These are phyloP conservation scores for Amaurobius ferox DNA, from an alignment of 2,888 invertebrate genomes.

Conservation along the genomic window DNA sequence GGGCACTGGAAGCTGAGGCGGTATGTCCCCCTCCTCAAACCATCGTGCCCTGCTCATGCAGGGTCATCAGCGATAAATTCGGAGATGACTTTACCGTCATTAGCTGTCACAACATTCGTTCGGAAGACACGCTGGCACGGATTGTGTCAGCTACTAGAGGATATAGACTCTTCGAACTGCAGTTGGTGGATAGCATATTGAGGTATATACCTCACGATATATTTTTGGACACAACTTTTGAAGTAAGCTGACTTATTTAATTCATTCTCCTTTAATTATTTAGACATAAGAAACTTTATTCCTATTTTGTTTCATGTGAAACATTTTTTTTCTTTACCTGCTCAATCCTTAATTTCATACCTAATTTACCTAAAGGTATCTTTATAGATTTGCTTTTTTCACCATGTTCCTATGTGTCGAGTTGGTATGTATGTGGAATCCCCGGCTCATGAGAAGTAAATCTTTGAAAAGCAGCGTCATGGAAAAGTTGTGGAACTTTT, in stretches of 20 bases:
- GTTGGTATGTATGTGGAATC: too few species aligned
- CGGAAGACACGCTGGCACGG: constrained; percentile 27
- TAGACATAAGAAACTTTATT: too few species aligned
- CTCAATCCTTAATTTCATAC: too few species aligned
- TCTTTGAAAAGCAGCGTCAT: too few species aligned
- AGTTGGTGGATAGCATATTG: constrained; percentile 35
- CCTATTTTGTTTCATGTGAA: too few species aligned
- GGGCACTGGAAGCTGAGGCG: not conserved
- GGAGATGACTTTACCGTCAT: constrained; percentile 25
- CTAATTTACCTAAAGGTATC: too few species aligned
- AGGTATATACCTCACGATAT: constrained; percentile 46
- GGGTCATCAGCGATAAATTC: constrained; percentile 8
- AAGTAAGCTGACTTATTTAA: constrained; percentile 24
- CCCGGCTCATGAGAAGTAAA: too few species aligned
- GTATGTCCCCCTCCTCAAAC: not conserved
- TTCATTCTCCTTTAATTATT: too few species aligned
- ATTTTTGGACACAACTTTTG: constrained; percentile 31
- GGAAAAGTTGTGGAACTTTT: too few species aligned
- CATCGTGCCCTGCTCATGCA: constrained; percentile 17
- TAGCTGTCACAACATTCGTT: constrained; percentile 27
- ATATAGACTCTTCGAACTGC: constrained; percentile 36
- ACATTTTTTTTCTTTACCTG: too few species aligned
- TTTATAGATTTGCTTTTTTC: too few species aligned
- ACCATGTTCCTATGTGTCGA: too few species aligned
- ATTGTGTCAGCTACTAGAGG: constrained; percentile 10